Percentiles rank a stretch among this genome's conserved stretches.
Evolutionary conservation across 1,140 invertebrate species (phyloP).

Genomic region (Bombus balteatus): DNA sequence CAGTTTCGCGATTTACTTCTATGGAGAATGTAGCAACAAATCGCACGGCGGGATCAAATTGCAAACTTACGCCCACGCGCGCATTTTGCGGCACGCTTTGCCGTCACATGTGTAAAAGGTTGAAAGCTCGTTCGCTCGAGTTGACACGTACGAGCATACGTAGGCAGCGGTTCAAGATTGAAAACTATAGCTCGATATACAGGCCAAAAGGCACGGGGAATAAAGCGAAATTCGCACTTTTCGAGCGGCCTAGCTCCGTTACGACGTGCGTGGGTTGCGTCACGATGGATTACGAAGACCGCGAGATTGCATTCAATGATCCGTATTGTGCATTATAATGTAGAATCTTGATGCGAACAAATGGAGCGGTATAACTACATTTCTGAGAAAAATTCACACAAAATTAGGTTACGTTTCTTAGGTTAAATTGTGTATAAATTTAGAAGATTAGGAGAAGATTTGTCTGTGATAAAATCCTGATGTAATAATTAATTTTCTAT

Average conservation of each 20-base stretch:
- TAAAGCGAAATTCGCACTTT: slow-evolving; percentile 34
- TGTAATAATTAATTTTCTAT: background rate
- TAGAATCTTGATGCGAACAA: background rate
- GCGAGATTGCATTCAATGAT: slow-evolving; percentile 13
- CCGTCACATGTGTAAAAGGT: slow-evolving; percentile 56
- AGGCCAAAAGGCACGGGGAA: slow-evolving; percentile 20
- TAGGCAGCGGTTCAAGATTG: slow-evolving; percentile 54
- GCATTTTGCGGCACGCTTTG: slow-evolving; percentile 55
- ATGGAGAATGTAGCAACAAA: slow-evolving; percentile 45
- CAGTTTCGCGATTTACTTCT: slow-evolving; percentile 15
- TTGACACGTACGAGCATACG: slow-evolving; percentile 53
- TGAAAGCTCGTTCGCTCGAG: slow-evolving; percentile 62
- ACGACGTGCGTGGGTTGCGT: background rate
- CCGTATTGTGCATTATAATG: background rate
- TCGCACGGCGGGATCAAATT: slow-evolving; percentile 47
- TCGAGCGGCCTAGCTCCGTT: background rate
- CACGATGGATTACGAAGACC: background rate
- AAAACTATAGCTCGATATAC: slow-evolving; percentile 35
- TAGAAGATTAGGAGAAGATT: background rate
- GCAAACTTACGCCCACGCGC: slow-evolving; percentile 49
- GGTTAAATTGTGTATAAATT: background rate
- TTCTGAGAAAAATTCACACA: background rate
- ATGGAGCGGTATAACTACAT: background rate
- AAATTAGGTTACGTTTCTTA: too few relatives aligned
- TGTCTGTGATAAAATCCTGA: background rate